Base-by-base conservation (phyloP, 2,797 vertebrate species). In the Muscicapa comitata region DNA sequence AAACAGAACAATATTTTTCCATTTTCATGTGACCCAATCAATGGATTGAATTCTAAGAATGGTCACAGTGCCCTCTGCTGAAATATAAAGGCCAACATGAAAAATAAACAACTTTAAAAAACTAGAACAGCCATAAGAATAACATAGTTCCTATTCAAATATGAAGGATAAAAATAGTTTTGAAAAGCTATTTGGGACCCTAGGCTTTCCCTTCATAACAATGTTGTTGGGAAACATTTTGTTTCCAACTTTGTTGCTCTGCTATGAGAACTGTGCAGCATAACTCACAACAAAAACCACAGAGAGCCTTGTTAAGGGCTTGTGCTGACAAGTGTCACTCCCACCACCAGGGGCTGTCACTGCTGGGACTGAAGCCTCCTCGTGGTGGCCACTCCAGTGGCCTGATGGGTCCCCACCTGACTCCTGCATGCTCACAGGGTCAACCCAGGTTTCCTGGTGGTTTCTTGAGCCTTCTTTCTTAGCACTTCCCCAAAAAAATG, bases 11-110 rank as follows among this genome's bases (percentile, higher is more conserved):
- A 9, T 58, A 71, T 88, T 88, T 70, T 76, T 25, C 21, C 21
- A 40, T 48, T 57, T 61, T 71, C 59, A 45, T 83, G 45, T 26
- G 59, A 71, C 15, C 72, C 70, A 77, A 63, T 85, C 81, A 90
- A 86, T 21, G 47, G 42, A 75, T 42, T 57, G 70, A 90, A 59
- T 97, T 93, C 77, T 96, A 94, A 88, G 63, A 84, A 95, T 97
- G 94, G 94, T 93, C 83, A 54, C 94, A 98, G 96, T 97, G 97
- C 97, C 97, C 97, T 98, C 98, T 98, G 93, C 96, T 97, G 97
- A 97, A 97, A 97, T 57, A 92, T 23, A 63, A 93, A 93, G 62
- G 5, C 61, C 29, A n/a, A 42, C 79, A 73, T 28, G 23, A 42
- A 78, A 78, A 81, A 59, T 9, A 43, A 65, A 17, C 10, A 18